phyloP scores from a whole-genome alignment of 2,113 vertebrate species.

The Zeus faber region DNA sequence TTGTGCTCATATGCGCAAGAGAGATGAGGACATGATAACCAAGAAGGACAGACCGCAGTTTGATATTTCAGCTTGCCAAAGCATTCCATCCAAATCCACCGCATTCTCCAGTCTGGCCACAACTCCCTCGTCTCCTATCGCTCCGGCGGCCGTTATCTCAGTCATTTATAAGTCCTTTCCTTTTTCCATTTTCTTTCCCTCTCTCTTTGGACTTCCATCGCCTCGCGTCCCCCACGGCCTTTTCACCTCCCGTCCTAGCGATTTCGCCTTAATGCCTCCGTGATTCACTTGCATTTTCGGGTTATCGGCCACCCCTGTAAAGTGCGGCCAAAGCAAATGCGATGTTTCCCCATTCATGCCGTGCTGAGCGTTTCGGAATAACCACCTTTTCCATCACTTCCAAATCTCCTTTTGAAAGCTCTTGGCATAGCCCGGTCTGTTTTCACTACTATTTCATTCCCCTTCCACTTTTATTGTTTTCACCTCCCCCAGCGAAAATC shows the following conservation, averaged over 20 bases:
- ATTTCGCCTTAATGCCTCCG: too few relatives aligned
- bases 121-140: slow-evolving; percentile 30
- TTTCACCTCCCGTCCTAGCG: slow-evolving; percentile 2
- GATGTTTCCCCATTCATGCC: slow-evolving; percentile 47
- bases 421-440: too few relatives aligned
- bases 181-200: not conserved
- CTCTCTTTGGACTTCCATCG: slow-evolving; percentile 20
- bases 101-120: slow-evolving; percentile 32
- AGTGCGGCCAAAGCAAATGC: slow-evolving; percentile 62
- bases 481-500: too few relatives aligned
- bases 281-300: slow-evolving; percentile 10
- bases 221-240: slow-evolving; percentile 13
- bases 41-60: slow-evolving; percentile 43
- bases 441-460: too few relatives aligned
- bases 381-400: slow-evolving; percentile 27
- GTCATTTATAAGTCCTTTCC: not conserved
- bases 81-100: slow-evolving; percentile 40
- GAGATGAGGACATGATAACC: slow-evolving; percentile 57
- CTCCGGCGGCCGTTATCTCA: not conserved
- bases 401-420: slow-evolving; percentile 41
- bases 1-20: slow-evolving; percentile 1
- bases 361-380: slow-evolving; percentile 42
- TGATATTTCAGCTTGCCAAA: slow-evolving; percentile 30
- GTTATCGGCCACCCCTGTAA: too few relatives aligned
- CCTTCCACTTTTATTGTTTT: too few relatives aligned